These are phyloP conservation scores for Sinocyclocheilus maitianheensis DNA, from an alignment of 2,113 vertebrate genomes.

Conservation along the genomic window DNA sequence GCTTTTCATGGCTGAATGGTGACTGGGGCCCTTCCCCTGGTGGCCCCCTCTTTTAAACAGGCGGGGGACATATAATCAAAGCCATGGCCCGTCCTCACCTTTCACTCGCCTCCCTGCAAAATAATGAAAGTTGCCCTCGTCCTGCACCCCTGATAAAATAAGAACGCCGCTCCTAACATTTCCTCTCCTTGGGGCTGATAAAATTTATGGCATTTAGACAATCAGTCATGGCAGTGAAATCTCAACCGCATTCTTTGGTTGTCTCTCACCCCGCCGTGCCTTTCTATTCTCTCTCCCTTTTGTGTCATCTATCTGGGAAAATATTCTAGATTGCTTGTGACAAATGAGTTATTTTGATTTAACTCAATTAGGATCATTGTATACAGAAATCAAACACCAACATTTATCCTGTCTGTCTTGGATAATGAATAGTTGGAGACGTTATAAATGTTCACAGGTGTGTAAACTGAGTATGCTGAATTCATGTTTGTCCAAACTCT, in stretches of 20 bases:
- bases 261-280: constrained; percentile 39
- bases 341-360: constrained; percentile 53
- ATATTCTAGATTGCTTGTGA: constrained; percentile 50
- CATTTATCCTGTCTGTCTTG: constrained; percentile 43
- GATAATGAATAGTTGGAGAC: constrained; percentile 43
- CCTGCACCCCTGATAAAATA: constrained; percentile 62
- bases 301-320: constrained; percentile 46
- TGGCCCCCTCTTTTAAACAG: constrained; percentile 55
- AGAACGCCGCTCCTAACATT: constrained; percentile 51
- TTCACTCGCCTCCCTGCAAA: constrained; percentile 46
- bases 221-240: constrained; percentile 54
- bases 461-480: background rate
- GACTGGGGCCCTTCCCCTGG: constrained; percentile 53
- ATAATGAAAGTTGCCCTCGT: constrained; percentile 68
- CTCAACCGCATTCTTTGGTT: constrained; percentile 25
- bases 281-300: constrained; percentile 40
- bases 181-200: constrained; percentile 46
- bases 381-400: constrained; percentile 46
- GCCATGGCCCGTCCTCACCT: constrained; percentile 51
- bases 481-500: constrained; percentile 30
- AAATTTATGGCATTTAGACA: constrained; percentile 55
- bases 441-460: constrained; percentile 28
- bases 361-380: constrained; percentile 53
- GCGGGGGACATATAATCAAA: constrained; percentile 68
- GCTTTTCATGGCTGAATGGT: constrained; percentile 63